Evolutionary conservation across 37 sponge, comb jelly and placozoan species (phyloP).

Genomic region (Spongia lamella): DNA sequence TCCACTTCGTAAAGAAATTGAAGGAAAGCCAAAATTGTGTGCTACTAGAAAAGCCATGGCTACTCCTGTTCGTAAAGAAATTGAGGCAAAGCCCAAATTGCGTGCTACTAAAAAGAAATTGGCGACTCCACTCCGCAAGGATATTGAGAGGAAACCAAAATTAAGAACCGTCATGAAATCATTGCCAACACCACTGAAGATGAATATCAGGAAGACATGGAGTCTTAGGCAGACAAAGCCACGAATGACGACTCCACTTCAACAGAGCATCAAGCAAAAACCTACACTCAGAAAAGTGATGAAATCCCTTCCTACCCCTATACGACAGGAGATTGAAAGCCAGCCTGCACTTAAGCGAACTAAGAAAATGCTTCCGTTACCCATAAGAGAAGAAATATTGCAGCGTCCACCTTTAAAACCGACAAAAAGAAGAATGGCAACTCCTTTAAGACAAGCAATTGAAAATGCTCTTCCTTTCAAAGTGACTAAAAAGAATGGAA

Average conservation of each 20-base stretch:
- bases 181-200: not conserved
- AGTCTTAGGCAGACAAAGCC: constrained; percentile 15
- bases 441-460: constrained; percentile 56
- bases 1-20: not conserved
- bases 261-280: not conserved
- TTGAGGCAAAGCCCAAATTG: constrained; percentile 2
- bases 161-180: constrained; percentile 12
- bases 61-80: constrained; percentile 1
- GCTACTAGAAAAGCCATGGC: constrained; percentile 6
- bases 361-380: constrained; percentile 56
- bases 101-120: constrained; percentile 11
- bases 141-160: constrained; percentile 20
- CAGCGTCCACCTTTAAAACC: constrained; percentile 17
- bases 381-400: constrained; percentile 59
- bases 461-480: no score
- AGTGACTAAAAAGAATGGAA: constrained; percentile 12
- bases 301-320: constrained; percentile 61
- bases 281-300: constrained; percentile 52
- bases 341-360: constrained; percentile 28
- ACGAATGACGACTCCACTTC: not conserved
- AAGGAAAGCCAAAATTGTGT: constrained; percentile 37
- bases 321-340: constrained; percentile 37
- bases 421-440: constrained; percentile 48
- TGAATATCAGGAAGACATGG: not conserved
- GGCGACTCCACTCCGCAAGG: not conserved